Evolutionary conservation across 64 coral and sea anemone genomes (phyloP), one percentile per base, ranked within the genome.

Genomic region (Stichodactyla helianthus): DNA sequence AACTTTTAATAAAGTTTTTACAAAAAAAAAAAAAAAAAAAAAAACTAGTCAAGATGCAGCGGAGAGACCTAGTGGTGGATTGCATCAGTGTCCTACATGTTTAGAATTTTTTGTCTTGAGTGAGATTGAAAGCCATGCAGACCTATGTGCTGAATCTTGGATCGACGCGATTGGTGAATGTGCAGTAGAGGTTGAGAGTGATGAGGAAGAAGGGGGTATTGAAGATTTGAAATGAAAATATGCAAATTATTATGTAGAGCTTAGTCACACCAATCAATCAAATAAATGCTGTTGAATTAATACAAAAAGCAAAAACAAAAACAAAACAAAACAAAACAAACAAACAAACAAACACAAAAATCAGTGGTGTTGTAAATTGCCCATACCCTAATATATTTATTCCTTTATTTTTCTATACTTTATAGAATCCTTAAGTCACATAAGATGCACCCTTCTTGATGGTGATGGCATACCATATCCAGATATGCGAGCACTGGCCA

Each of bases 71-170:
- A 79, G n/a, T 78, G 19, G 17, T 56, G 59, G 86, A 35, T 53
- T 87, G 76, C 86, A 87, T 51, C 84, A 86, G 59, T 91, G 84
- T 59, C 89, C 89, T 53, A 91, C 84, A 62, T 91, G 89, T 51
- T 80, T 91, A 59, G 44, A 16, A n/a, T 76, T 82, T 57, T 91
- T 91, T 59, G 52, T 55, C 61, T 77, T 77, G 55, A 79, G 35
- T 67, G 53, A 91, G 85, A 91, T 91, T 91, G 83, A 84, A 86
- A 60, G 52, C 31, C 89, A 91, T 86, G 89, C 89, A 62, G 89
- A 91, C 63, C 71, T 31, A 14, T 91, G 84, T 86, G 89, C 89
- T 79, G 83, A 91, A 55, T 35, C 52, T 50, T 91, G 83, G 82
- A 23, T 91, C 53, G 89, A 91, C 50, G 67, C 89, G 14, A 77